Percentiles rank a stretch among this genome's conserved stretches.
Evolutionary conservation across 2,113 vertebrate genomes (phyloP).

Genomic region (Actenoides hombroni): DNA sequence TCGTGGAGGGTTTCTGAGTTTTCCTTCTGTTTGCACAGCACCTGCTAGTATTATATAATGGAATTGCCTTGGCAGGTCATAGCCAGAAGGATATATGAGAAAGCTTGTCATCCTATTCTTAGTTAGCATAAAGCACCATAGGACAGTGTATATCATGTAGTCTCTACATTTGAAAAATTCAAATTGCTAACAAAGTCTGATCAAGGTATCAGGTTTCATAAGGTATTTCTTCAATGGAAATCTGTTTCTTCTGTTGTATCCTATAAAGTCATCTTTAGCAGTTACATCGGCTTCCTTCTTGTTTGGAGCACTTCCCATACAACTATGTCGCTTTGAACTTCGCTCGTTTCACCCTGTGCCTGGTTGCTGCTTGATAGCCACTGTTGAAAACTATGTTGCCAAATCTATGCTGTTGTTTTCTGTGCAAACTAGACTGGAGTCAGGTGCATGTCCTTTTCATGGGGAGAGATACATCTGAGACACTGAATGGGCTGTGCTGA

Average conservation of each 20-base stretch:
- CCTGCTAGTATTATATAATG: not conserved
- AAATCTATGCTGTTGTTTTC: not conserved
- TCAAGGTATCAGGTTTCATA: rapidly evolving
- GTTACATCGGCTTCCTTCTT: not conserved
- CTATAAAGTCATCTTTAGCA: not conserved
- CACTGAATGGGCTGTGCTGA: not conserved
- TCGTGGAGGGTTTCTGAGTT: not conserved
- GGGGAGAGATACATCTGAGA: not conserved
- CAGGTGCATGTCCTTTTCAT: not conserved
- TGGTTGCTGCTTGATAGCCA: not conserved
- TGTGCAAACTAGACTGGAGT: not conserved
- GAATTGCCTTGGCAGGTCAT: not conserved
- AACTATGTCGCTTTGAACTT: not conserved
- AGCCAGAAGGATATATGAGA: not conserved
- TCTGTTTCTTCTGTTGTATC: not conserved
- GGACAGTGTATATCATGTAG: rapidly evolving
- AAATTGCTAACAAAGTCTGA: not conserved
- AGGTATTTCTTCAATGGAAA: not conserved
- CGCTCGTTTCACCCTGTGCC: not conserved
- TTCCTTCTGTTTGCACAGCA: not conserved
- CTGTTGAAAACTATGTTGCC: not conserved
- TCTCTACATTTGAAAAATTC: not conserved
- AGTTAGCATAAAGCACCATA: not conserved
- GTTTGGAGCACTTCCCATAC: not conserved
- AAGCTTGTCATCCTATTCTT: not conserved